A percentile compares a stretch with the other conserved stretches of the same genome.
phyloP scores from a whole-genome alignment of 2,797 vertebrate genomes.

The Sebastes iracundus region DNA sequence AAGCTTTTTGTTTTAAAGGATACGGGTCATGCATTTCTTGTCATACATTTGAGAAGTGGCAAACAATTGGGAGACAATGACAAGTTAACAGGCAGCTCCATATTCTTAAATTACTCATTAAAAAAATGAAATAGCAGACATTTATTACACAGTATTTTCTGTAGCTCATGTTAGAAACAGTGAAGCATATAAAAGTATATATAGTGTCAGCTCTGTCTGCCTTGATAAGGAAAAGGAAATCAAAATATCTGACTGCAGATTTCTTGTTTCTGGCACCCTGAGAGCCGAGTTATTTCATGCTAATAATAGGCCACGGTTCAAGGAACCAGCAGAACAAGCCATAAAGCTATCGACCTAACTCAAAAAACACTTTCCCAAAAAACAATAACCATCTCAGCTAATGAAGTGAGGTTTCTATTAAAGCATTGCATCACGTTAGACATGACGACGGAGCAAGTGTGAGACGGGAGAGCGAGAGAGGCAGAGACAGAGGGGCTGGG shows the following conservation, averaged over 20 bases:
- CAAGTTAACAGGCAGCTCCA: not conserved
- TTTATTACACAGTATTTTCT: not conserved
- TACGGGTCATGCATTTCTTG: not conserved
- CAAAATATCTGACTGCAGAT: not conserved
- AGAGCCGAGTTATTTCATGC: not conserved
- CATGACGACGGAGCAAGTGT: constrained; percentile 32
- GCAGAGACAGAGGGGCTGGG: constrained; percentile 46
- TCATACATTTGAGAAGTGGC: not conserved
- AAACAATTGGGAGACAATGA: not conserved
- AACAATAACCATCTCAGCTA: constrained; percentile 28
- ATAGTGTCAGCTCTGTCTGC: not conserved
- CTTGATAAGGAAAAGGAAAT: not conserved
- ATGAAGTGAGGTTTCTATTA: constrained; percentile 43
- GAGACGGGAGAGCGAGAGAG: constrained; percentile 39
- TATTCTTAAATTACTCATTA: not conserved
- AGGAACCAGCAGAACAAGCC: constrained; percentile 9
- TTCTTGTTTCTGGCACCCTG: not conserved
- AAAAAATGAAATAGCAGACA: not conserved
- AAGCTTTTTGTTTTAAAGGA: not conserved
- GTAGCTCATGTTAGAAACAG: not conserved
- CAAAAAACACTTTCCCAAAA: constrained; percentile 8
- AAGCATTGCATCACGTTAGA: constrained; percentile 22
- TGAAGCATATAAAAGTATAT: not conserved
- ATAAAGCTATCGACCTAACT: constrained; percentile 1
- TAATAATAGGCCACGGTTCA: constrained; percentile 7